Evolutionary conservation across 2,888 invertebrate species (phyloP).

Genomic region (Zygaena filipendulae): DNA sequence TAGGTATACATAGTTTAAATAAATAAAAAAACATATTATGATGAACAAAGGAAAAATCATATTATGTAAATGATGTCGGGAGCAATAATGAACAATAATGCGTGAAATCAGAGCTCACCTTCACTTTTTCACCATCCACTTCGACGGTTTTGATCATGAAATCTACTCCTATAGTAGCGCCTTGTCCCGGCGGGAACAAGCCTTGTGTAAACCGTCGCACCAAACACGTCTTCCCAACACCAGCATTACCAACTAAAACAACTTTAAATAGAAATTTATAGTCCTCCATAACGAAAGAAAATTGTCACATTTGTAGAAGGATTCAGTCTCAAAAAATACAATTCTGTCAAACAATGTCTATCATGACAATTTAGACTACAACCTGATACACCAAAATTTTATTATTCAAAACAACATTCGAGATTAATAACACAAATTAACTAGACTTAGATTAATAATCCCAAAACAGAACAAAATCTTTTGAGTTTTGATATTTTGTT

Average conservation of each 20-base stretch:
- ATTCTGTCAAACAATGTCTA: slow-evolving; percentile 4
- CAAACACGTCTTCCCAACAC: slow-evolving; percentile 97
- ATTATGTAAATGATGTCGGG: too few species aligned
- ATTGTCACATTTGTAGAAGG: slow-evolving; percentile 42
- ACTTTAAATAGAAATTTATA: slow-evolving; percentile 99
- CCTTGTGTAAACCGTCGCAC: slow-evolving; percentile 98
- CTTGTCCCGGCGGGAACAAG: slow-evolving; percentile 97
- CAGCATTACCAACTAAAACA: slow-evolving; percentile 97
- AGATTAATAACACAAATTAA: too few species aligned
- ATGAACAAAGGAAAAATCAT: too few species aligned
- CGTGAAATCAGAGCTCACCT: slow-evolving; percentile 67
- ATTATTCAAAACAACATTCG: slow-evolving; percentile 37
- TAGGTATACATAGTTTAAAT: too few species aligned
- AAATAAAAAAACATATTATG: too few species aligned
- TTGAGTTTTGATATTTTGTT: too few species aligned
- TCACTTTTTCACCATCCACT: slow-evolving; percentile 94
- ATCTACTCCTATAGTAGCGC: slow-evolving; percentile 98
- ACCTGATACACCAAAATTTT: slow-evolving; percentile 28
- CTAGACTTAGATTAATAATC: too few species aligned
- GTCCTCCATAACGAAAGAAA: slow-evolving; percentile 84
- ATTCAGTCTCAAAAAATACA: too few species aligned
- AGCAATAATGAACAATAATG: too few species aligned
- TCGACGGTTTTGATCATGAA: slow-evolving; percentile 99
- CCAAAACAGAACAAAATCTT: too few species aligned
- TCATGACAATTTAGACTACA: too few species aligned